These are phyloP conservation scores for Sparidentex hasta DNA, from an alignment of 2,797 vertebrate genomes.

Conservation along the genomic window DNA sequence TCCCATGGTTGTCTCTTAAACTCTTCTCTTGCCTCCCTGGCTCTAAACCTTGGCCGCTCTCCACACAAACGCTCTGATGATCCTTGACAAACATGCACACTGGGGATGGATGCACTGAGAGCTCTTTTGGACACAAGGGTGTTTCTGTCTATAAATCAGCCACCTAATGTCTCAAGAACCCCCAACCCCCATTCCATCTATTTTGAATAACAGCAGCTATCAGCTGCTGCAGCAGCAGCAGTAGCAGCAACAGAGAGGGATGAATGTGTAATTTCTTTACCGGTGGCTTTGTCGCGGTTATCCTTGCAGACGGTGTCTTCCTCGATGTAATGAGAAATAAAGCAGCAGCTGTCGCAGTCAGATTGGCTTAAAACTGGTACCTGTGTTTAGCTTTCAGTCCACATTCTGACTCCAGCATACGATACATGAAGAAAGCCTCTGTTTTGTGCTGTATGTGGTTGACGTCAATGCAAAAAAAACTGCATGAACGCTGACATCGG, in stretches of 20 bases:
- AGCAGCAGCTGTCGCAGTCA: conserved; percentile 66
- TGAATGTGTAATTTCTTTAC: conserved; percentile 70
- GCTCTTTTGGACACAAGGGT: conserved; percentile 1
- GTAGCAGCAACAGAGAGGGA: conserved; percentile 25
- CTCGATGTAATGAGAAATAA: conserved; percentile 46
- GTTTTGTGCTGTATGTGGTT: conserved; percentile 79
- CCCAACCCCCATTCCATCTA: conserved; percentile 67
- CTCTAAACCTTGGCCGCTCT: conserved; percentile 37
- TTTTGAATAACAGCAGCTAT: conserved; percentile 62
- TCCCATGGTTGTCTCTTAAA: conserved; percentile 17
- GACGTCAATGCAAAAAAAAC: conserved; percentile 87
- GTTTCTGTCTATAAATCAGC: conserved; percentile 33
- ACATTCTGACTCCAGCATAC: conserved; percentile 68
- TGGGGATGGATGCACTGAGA: background rate
- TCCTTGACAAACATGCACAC: conserved; percentile 30
- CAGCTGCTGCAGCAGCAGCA: conserved; percentile 48
- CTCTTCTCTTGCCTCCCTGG: conserved; percentile 17
- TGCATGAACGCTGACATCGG: conserved; percentile 80
- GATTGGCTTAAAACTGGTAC: conserved; percentile 35
- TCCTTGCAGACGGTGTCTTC: conserved; percentile 64
- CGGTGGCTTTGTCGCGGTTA: conserved; percentile 70
- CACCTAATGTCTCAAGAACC: conserved; percentile 35
- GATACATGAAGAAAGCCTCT: conserved; percentile 76
- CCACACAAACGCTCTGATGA: conserved; percentile 29
- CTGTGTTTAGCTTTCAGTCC: conserved; percentile 56